These are phyloP conservation scores for Drosophila nigrodunni DNA, from an alignment of 1,140 invertebrate species.

Conservation along the genomic window DNA sequence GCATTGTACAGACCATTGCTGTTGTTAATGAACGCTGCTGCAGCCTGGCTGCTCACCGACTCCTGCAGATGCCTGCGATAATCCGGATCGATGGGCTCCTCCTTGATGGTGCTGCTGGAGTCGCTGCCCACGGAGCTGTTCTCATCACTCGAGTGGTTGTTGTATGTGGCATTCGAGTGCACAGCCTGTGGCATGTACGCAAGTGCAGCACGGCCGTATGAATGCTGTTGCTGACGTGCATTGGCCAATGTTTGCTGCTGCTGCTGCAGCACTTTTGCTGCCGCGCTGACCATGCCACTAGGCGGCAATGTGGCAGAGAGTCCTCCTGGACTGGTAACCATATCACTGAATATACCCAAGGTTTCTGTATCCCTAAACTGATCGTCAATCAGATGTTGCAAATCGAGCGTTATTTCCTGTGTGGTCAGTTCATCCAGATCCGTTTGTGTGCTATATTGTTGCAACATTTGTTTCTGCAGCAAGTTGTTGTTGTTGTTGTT, in stretches of 20 bases:
- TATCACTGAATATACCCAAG: conserved; percentile 91
- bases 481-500: conserved; percentile 81
- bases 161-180: conserved; percentile 91
- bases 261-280: conserved; percentile 84
- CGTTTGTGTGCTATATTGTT: conserved; percentile 89
- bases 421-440: conserved; percentile 94
- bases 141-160: conserved; percentile 84
- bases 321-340: conserved; percentile 88
- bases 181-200: conserved; percentile 96
- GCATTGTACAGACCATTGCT: conserved; percentile 84
- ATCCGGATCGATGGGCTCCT: conserved; percentile 92
- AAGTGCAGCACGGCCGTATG: conserved; percentile 87
- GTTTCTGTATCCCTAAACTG: conserved; percentile 91
- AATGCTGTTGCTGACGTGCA: conserved; percentile 75
- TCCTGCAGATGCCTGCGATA: conserved; percentile 87
- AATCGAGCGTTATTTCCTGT: conserved; percentile 94
- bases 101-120: conserved; percentile 81
- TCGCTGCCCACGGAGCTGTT: conserved; percentile 81
- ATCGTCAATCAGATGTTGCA: conserved; percentile 95
- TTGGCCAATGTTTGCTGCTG: conserved; percentile 78
- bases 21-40: conserved; percentile 75
- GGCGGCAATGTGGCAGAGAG: conserved; percentile 85
- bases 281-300: conserved; percentile 80
- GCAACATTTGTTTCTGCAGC: conserved; percentile 85
- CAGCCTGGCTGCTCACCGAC: conserved; percentile 81